Evolutionary conservation across 30 jellyfish, hydroid and myxozoan species (phyloP), one percentile per base, ranked within the genome.

Genomic region (Turritopsis rubra): DNA sequence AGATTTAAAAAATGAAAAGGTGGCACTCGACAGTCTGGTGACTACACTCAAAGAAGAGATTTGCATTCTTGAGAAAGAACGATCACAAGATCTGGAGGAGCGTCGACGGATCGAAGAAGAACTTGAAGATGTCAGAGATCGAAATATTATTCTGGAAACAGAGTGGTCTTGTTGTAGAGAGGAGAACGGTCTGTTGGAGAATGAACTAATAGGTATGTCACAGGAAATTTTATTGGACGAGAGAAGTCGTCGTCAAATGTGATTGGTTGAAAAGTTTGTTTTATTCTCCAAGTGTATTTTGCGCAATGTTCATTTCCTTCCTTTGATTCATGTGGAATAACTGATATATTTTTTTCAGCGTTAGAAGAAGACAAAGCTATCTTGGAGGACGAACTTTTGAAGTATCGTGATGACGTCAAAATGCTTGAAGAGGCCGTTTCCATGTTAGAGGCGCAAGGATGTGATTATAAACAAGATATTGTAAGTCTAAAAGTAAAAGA

Each of bases 121-220:
- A 71, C 87, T 94, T 30, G 99, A 94, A 80, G 99, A 94, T 79
- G 96, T 94, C 53, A 82, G 82, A 73, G 99, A 94, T 82, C 84
- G 99, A 72, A 94, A 94, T 87, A 94, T 94, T 41, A 94, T 94
- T 54, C 81, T 94, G 27, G 99, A 94, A 73, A 94, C 99, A 28
- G 99, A 94, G 29, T 94, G 99, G 99, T 94, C 99, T 29, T 94
- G 99, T 76, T 94, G 99, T 72, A 86, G 88, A 71, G 99, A 94
- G 72, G 99, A 94, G 79, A 94, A 94, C 65, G 96, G 99, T 54
- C 81, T 94, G 75, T 86, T 94, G 65, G 99, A 94, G 75, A 94
- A 96, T 21, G 99, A 94, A 79, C 89, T 94, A 79, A 94, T 95
- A 24, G 88, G 88, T 82, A 66, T 13, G 66, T 41, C 21, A 18